Percentiles rank a stretch among this genome's conserved stretches.
These are phyloP conservation scores for Aleadryas rufinucha DNA, from an alignment of 2,113 vertebrate species.

Conservation along the genomic window DNA sequence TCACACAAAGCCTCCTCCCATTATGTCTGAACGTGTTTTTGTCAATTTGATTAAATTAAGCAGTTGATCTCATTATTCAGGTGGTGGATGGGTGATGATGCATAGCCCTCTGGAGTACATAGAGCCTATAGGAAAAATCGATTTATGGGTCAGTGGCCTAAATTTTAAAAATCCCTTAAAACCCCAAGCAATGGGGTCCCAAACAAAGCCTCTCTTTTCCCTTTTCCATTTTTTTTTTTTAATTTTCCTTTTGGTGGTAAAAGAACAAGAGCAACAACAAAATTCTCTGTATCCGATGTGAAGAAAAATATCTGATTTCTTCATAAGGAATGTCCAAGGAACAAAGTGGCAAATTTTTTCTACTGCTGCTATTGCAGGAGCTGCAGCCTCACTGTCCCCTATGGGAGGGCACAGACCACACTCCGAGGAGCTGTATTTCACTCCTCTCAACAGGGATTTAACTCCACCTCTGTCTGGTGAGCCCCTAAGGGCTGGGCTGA, in stretches of 20 bases:
- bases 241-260: not conserved
- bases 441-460: not conserved
- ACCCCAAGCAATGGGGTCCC: not conserved
- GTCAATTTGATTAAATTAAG: not conserved
- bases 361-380: not conserved
- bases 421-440: fast-evolving
- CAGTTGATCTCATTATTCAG: not conserved
- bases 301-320: not conserved
- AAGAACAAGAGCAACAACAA: not conserved
- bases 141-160: not conserved
- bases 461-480: not conserved
- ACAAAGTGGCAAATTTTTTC: not conserved
- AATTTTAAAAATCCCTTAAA: not conserved
- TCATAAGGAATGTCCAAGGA: not conserved
- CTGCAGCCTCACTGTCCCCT: not conserved
- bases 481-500: not conserved
- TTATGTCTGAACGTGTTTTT: not conserved
- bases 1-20: not conserved
- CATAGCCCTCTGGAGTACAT: not conserved
- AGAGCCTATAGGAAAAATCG: not conserved
- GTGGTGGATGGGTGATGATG: not conserved
- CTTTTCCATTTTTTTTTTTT: not conserved
- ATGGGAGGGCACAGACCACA: not conserved
- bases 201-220: not conserved
- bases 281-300: not conserved